Base-by-base conservation (phyloP, 2,888 invertebrate genomes). In the Dilophus febrilis region DNA sequence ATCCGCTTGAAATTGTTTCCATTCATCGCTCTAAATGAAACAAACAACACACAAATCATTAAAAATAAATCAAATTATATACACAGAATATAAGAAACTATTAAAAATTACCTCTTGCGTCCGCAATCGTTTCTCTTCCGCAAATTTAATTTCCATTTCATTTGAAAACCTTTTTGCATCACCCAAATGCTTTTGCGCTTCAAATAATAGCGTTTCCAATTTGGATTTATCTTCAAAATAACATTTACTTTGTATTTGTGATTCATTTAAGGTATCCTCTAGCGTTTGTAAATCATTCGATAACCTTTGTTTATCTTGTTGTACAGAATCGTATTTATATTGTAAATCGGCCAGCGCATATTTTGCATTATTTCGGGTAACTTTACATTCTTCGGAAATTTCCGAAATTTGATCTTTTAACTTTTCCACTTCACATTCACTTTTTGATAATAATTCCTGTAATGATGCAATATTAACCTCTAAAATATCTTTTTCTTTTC, bases 1-100 rank as follows among this genome's bases (percentile, higher is more conserved):
- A 61, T 94, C 94, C 46, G 81, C 79, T 64, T 92, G 90, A 67
- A 92, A 92, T 61, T 88, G 87, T 53, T 84, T 79, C 92, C 92
- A 94, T 60, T 94, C 92, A 19, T 82, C 74, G 49, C 75, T 75
- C 72, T 40, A 19, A 22, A 36, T n/a, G n/a, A n/a, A n/a, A n/a
- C n/a, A n/a, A n/a, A n/a, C n/a, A n/a, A n/a, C n/a, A n/a, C n/a
- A n/a, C n/a, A n/a, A n/a, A 36, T 38, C 11, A 33, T 16, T 3
- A 33, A 33, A 13, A 83, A 59, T 2, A 52, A 52, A 45, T 42
- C 42, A 40, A 37, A 40, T 14, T 19, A 42, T 27, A 33, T 4
- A 34, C 14, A 17, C 13, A 5, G 7, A 16, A 29, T 26, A 33
- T 5, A 11, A 28, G 2, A 33, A 67, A 50, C n/a, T 10, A 10